Conservation (phyloP, 2,888 invertebrate species). For the Pseudoips prasinana region DNA sequence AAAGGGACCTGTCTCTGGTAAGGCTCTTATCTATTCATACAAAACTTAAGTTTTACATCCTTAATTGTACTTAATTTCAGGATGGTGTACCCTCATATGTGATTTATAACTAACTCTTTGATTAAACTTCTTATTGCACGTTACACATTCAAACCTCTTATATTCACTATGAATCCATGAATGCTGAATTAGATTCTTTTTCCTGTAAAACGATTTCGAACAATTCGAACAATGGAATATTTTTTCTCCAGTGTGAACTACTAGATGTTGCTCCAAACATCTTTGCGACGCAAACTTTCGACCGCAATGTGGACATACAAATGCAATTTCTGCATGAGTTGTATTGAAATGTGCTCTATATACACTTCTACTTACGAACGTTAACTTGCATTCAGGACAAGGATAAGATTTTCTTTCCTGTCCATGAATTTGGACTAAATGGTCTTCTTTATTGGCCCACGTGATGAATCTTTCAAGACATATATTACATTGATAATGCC, state of each 20-base stretch:
- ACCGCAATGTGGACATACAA: slow-evolving; percentile 57
- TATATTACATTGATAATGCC: slow-evolving; percentile 57
- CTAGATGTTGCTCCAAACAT: slow-evolving; percentile 64
- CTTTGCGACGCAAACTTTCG: slow-evolving; percentile 55
- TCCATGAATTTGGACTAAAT: slow-evolving; percentile 52
- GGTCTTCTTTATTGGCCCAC: slow-evolving; percentile 52
- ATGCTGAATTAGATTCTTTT: slow-evolving; percentile 64
- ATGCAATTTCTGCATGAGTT: slow-evolving; percentile 58
- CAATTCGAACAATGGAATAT: slow-evolving; percentile 73
- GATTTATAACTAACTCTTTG: slow-evolving; percentile 65
- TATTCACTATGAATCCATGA: slow-evolving; percentile 69
- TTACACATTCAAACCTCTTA: slow-evolving; percentile 60
- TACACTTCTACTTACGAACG: slow-evolving; percentile 50
- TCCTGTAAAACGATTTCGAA: slow-evolving; percentile 60
- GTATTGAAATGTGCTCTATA: slow-evolving; percentile 58
- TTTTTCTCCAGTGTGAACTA: slow-evolving; percentile 77
- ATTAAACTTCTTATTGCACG: slow-evolving; percentile 67
- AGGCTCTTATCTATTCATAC: too few species aligned
- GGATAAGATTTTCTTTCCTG: slow-evolving; percentile 43
- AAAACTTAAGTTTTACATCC: too few species aligned
- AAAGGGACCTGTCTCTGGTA: too few species aligned
- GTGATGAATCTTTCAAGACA: slow-evolving; percentile 60
- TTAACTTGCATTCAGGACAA: slow-evolving; percentile 58
- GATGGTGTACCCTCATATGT: slow-evolving; percentile 67
- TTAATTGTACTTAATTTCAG: slow-evolving; percentile 21